phyloP scores from a whole-genome alignment of 2,888 invertebrate genomes.

The Sthenelais limicola region DNA sequence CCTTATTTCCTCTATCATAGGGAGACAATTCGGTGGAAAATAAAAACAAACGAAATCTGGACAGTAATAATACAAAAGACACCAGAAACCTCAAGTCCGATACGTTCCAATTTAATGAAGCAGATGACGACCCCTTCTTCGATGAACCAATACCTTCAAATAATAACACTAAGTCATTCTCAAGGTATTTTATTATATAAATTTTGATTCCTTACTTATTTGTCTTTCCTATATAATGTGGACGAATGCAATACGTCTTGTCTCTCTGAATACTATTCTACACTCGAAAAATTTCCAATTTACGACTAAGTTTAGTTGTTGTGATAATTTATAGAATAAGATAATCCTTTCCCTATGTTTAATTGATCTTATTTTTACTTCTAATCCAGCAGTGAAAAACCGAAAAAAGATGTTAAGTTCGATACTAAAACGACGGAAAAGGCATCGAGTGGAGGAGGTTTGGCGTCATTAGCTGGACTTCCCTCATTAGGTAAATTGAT shows the following conservation, averaged over 20 bases:
- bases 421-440: slow-evolving; percentile 19
- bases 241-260: too few relatives aligned
- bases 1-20: too few relatives aligned
- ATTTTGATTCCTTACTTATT: too few relatives aligned
- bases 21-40: slow-evolving; percentile 53
- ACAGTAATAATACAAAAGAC: slow-evolving; percentile 51
- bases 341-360: too few relatives aligned
- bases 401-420: slow-evolving; percentile 16
- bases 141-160: slow-evolving; percentile 60
- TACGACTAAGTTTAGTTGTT: too few relatives aligned
- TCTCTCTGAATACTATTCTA: too few relatives aligned
- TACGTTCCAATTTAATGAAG: slow-evolving; percentile 53
- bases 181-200: too few relatives aligned
- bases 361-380: too few relatives aligned
- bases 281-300: too few relatives aligned
- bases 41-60: slow-evolving; percentile 56
- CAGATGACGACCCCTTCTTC: slow-evolving; percentile 67
- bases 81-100: slow-evolving; percentile 20
- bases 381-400: slow-evolving; percentile 4
- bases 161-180: slow-evolving; percentile 32
- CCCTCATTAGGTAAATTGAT: slow-evolving; percentile 32
- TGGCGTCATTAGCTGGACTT: slow-evolving; percentile 21
- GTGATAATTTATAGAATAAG: too few relatives aligned
- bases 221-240: too few relatives aligned
- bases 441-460: background rate